Conservation (phyloP, 2,888 invertebrate genomes). For the Escarpia spicata region DNA sequence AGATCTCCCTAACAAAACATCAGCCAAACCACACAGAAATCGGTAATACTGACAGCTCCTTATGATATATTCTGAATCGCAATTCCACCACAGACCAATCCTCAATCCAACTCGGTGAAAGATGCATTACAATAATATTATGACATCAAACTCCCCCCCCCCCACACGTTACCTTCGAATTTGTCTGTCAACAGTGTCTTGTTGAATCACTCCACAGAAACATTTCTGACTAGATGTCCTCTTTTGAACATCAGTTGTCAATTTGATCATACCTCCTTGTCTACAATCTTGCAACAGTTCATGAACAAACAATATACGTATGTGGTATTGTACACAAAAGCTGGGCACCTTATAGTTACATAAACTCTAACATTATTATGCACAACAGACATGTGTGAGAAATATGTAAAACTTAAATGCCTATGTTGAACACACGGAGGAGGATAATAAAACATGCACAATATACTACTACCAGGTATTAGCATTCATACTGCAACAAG, state of each 20-base stretch:
- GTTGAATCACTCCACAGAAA: background rate
- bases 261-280: background rate
- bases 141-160: background rate
- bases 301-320: background rate
- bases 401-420: background rate
- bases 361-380: background rate
- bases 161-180: background rate
- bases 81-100: background rate
- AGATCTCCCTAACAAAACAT: background rate
- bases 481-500: slow-evolving; percentile 3
- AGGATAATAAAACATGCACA: background rate
- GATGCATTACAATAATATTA: background rate
- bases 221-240: background rate
- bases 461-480: background rate
- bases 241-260: too few relatives aligned
- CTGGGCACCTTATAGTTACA: background rate
- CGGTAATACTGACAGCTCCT: background rate
- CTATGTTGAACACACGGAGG: background rate
- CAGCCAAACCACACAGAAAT: background rate
- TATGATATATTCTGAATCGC: background rate
- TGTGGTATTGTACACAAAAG: background rate
- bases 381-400: background rate
- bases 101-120: background rate
- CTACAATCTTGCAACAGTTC: background rate
- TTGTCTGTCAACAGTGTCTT: background rate